Evolutionary conservation across 2,888 invertebrate genomes (phyloP), one percentile per base, ranked within the genome.

Genomic region (Piscicola geometra): DNA sequence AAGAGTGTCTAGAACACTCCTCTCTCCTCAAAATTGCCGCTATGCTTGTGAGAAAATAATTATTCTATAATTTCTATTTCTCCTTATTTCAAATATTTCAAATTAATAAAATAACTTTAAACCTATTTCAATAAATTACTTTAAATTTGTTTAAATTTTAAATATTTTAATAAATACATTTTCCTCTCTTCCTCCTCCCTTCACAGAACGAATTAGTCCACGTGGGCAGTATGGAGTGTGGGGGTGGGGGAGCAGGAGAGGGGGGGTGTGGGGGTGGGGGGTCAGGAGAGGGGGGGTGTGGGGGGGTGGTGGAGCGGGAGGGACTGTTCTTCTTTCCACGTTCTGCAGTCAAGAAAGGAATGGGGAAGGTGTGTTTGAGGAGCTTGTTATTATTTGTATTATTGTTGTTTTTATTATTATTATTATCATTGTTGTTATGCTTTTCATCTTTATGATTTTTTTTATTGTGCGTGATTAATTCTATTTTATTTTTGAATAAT

Each of bases 21-120:
- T 88, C 88, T 0, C 85, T 89, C 56, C 86, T 88, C 1, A 91
- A 92, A 85, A 86, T 93, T 50, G 90, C 91, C 70, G 90, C 90
- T 72, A 90, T 90, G 85, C 88, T 93, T 88, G 92, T 92, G 86
- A 88, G 88, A 80, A 47, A 18, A 28, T n/a, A n/a, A n/a, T n/a
- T n/a, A n/a, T n/a, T n/a, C n/a, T n/a, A n/a, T n/a, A n/a, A n/a
- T n/a, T 28, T 28, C 25, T 50, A 28, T 66, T 28, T 47, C 25
- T 75, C 9, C 15, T 12, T 28, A 12, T 25, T 71, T 71, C 9
- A 36, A n/a, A n/a, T n/a, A n/a, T n/a, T n/a, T n/a, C n/a, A n/a
- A n/a, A n/a, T n/a, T n/a, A n/a, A n/a, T n/a, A n/a, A n/a, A n/a
- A n/a, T n/a, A n/a, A n/a, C n/a, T n/a, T n/a, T n/a, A n/a, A n/a